Percentiles rank a stretch among this genome's conserved stretches.
These are phyloP conservation scores for Andrena hattorfiana DNA, from an alignment of 2,888 invertebrate species.

Conservation along the genomic window DNA sequence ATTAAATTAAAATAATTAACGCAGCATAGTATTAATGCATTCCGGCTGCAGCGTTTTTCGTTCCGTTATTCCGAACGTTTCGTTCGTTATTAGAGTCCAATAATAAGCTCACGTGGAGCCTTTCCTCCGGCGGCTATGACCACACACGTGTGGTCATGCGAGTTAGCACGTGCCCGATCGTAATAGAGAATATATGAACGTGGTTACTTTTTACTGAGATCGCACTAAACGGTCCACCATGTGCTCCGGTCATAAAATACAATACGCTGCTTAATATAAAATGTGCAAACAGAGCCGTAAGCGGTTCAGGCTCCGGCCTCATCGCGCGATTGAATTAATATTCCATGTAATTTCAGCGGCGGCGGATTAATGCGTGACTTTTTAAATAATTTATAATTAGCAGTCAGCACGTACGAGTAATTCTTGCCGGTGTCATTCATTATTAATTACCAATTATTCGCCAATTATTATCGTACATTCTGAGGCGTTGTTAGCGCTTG, in stretches of 20 bases:
- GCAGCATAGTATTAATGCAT: neutral
- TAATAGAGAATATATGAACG: slow-evolving; percentile 51
- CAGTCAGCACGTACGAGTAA: slow-evolving; percentile 28
- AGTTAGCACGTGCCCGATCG: slow-evolving; percentile 47
- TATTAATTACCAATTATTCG: slow-evolving; percentile 54
- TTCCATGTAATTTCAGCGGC: slow-evolving; percentile 43
- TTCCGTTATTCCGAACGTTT: slow-evolving; percentile 39
- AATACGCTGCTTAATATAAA: slow-evolving; percentile 58
- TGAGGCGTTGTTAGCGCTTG: slow-evolving; percentile 11
- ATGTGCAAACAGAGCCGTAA: slow-evolving; percentile 44
- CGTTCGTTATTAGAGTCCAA: slow-evolving; percentile 48
- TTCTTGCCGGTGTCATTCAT: slow-evolving; percentile 35
- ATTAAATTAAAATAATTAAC: neutral
- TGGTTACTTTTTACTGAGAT: slow-evolving; percentile 66
- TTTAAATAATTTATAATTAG: slow-evolving; percentile 42
- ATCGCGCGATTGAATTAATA: slow-evolving; percentile 38
- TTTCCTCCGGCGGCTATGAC: slow-evolving; percentile 35
- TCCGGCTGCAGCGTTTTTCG: slow-evolving; percentile 17
- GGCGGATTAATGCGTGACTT: slow-evolving; percentile 45
- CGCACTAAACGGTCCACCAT: slow-evolving; percentile 50
- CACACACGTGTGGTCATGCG: slow-evolving; percentile 54
- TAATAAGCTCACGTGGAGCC: slow-evolving; percentile 56
- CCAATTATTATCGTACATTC: slow-evolving; percentile 34
- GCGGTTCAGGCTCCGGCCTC: slow-evolving; percentile 20
- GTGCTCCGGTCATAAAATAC: slow-evolving; percentile 52